These are phyloP conservation scores for Hydrophis major DNA, from an alignment of 2,797 vertebrate genomes.

Conservation along the genomic window DNA sequence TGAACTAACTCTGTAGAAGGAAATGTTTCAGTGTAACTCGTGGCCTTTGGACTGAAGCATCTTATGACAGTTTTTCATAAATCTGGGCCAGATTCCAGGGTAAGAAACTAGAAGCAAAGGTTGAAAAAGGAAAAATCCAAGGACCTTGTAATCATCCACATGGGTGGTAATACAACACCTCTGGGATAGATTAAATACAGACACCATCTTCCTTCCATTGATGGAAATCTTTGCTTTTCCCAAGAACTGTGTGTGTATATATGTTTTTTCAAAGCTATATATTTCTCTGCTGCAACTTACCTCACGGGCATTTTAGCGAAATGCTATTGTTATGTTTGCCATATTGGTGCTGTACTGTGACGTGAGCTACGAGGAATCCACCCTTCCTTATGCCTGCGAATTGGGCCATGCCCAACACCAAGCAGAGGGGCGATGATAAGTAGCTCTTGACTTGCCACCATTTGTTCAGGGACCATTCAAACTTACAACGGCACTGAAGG, in stretches of 20 bases:
- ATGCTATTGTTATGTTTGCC: neutral
- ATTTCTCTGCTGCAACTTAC: neutral
- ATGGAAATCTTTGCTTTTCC: neutral
- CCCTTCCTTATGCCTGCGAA: neutral
- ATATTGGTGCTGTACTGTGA: neutral
- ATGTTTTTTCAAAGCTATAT: neutral
- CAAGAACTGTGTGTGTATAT: neutral
- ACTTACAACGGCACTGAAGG: neutral
- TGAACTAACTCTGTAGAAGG: conserved; percentile 10
- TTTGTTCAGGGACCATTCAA: neutral
- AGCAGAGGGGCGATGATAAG: neutral
- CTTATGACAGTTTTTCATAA: conserved; percentile 18
- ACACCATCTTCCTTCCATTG: neutral
- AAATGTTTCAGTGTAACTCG: neutral
- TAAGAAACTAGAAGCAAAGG: neutral
- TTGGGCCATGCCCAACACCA: neutral
- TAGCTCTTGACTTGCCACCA: neutral
- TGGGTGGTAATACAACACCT: neutral
- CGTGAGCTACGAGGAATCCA: neutral
- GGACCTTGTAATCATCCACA: neutral
- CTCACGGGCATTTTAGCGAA: neutral
- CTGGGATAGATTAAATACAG: conserved; percentile 1
- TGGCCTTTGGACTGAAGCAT: conserved; percentile 19
- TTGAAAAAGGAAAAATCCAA: neutral
- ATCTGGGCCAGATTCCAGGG: neutral